A percentile compares a stretch with the other conserved stretches of the same genome.
These are phyloP conservation scores for Parazoanthus swiftii DNA, from an alignment of 92 coral and sea anemone species.

Conservation along the genomic window DNA sequence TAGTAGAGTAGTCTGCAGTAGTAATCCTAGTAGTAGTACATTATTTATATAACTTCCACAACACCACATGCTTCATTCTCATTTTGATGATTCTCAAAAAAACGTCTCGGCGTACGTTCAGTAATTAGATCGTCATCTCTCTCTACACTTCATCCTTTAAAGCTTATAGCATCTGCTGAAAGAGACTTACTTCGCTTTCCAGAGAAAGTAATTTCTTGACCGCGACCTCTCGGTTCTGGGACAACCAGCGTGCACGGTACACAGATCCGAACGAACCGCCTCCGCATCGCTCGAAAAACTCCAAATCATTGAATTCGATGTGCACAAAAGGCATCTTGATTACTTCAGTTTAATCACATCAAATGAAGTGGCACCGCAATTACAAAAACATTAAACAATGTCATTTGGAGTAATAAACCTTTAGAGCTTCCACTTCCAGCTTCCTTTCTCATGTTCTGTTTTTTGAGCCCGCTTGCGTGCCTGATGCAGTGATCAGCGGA, in stretches of 20 bases:
- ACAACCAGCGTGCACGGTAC: conserved; percentile 71
- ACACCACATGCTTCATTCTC: too few species aligned
- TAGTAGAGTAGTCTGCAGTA: too few species aligned
- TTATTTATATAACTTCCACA: too few species aligned
- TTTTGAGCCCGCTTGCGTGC: background rate
- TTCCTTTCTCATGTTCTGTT: background rate
- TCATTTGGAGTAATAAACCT: background rate
- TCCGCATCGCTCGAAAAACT: conserved; percentile 79
- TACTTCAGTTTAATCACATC: background rate
- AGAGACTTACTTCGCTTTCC: conserved; percentile 66
- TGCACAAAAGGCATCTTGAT: conserved; percentile 63
- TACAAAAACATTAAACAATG: background rate
- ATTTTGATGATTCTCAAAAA: too few species aligned
- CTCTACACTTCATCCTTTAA: background rate
- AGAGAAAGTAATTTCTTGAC: conserved; percentile 77
- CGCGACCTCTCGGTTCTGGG: conserved; percentile 74
- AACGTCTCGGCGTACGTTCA: background rate
- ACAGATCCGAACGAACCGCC: conserved; percentile 91
- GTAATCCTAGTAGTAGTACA: too few species aligned
- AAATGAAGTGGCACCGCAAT: background rate
- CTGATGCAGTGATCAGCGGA: background rate
- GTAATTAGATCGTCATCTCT: too few species aligned
- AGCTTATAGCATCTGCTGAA: background rate
- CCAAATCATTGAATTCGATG: conserved; percentile 70
- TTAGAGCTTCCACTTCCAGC: too few species aligned